Evolutionary conservation across 2,113 vertebrate genomes (phyloP).

Genomic region (Noctilio leporinus): DNA sequence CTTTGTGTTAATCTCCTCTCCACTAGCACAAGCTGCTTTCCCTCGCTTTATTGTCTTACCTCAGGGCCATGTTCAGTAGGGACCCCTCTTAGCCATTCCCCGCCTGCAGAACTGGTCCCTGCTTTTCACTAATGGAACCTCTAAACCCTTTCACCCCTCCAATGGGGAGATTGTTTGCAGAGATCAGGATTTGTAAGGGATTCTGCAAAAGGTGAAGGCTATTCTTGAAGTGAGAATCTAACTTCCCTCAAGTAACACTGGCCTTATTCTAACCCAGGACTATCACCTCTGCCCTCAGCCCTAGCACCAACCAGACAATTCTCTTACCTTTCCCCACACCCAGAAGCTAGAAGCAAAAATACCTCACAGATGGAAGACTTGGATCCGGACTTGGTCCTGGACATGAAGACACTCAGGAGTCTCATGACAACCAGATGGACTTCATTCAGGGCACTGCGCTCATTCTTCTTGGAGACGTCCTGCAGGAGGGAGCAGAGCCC

Average conservation of each 20-base stretch:
- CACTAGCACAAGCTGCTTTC: conserved; percentile 76
- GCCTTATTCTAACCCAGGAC: not conserved
- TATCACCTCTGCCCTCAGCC: not conserved
- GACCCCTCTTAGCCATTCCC: conserved; percentile 81
- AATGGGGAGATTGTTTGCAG: conserved; percentile 5
- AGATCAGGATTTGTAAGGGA: conserved; percentile 13
- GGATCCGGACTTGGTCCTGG: conserved; percentile 96
- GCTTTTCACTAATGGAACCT: conserved; percentile 76
- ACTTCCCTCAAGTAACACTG: not conserved
- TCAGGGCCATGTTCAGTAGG: conserved; percentile 78
- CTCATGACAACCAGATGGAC: conserved; percentile 98
- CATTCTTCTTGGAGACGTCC: conserved; percentile 97
- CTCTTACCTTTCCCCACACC: not conserved
- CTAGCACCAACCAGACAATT: not conserved
- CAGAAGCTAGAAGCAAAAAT: not conserved
- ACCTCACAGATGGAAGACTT: conserved; percentile 97
- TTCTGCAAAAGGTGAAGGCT: conserved; percentile 18
- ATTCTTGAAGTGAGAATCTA: not conserved
- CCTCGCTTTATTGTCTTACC: conserved; percentile 82
- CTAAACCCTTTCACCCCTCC: conserved; percentile 74
- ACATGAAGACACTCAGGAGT: conserved; percentile 98
- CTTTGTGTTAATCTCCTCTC: conserved; percentile 84
- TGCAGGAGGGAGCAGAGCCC: conserved; percentile 57
- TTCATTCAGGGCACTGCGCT: conserved; percentile 93
- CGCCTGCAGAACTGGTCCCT: conserved; percentile 72